Base-by-base conservation (phyloP, 2,888 invertebrate species). In the Xylota segnis region DNA sequence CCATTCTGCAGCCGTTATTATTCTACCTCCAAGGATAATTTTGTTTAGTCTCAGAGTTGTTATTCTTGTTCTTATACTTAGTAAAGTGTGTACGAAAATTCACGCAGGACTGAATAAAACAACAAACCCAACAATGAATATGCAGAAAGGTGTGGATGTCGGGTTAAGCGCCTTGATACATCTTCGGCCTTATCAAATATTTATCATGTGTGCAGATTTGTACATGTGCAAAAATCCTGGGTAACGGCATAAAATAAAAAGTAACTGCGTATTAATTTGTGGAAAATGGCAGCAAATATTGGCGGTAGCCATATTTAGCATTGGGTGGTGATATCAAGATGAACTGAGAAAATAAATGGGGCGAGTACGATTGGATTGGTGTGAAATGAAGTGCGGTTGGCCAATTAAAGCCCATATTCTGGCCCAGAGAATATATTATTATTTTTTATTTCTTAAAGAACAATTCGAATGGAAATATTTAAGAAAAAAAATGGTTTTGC, bases 121-220 rank as follows among this genome's bases (percentile, higher is more conserved):
- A 83, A 78, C 76, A 77, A 54, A 14, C 18, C 61, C 5, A 10
- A 16, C 9, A 16, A 16, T 27, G 63, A 61, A 63, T 50, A 16
- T 12, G 6, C 10, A 40, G 47, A 40, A 40, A 14, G 14, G 47
- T 37, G 37, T 58, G 14, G 32, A 37, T 61, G 58, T 58, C 50
- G 58, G 76, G 65, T 76, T 76, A 70, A 63, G 32, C 63, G 81
- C 54, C 56, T 75, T 59, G 4, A 43, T 65, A 71, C 58, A 70
- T 56, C 70, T 47, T 70, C 63, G 45, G 63, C 34, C 40, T 63
- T 71, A 76, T 76, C 70, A 82, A 76, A 82, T 76, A 82, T 76
- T 82, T 82, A 82, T 70, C 63, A 27, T 43, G n/a, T 61, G n/a
- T 23, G 59, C 79, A 72, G 72, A 50, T 61, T 72, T 72, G 61